Percentiles rank a stretch among this genome's conserved stretches.
These are phyloP conservation scores for Chelonoidis abingdonii DNA, from an alignment of 2,113 vertebrate genomes.

Conservation along the genomic window DNA sequence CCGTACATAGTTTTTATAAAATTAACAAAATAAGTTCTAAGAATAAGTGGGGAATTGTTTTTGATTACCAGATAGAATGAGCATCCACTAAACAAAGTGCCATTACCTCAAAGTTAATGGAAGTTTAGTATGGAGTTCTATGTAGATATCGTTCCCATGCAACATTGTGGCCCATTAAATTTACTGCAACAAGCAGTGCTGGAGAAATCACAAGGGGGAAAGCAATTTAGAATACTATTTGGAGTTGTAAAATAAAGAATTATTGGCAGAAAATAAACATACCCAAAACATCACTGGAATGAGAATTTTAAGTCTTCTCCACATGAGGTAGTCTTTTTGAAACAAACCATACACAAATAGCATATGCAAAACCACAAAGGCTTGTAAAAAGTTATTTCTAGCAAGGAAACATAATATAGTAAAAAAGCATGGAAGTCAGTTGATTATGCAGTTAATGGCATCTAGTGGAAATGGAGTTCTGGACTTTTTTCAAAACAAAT, in stretches of 20 bases:
- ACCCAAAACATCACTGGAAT: not conserved
- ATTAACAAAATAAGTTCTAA: too few relatives aligned
- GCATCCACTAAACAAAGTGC: too few relatives aligned
- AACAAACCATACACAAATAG: not conserved
- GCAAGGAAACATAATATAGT: not conserved
- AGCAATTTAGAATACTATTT: not conserved
- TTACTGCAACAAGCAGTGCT: not conserved
- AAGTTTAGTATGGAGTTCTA: not conserved
- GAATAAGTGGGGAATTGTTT: too few relatives aligned
- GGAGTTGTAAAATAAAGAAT: not conserved
- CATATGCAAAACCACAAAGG: not conserved
- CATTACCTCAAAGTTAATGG: too few relatives aligned
- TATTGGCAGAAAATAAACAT: not conserved
- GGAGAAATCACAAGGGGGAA: not conserved
- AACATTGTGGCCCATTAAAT: not conserved
- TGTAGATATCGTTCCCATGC: fast-evolving
- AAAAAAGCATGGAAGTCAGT: not conserved
- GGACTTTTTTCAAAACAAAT: not conserved
- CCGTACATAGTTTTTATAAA: too few relatives aligned
- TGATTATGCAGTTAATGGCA: not conserved
- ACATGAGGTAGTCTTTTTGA: not conserved
- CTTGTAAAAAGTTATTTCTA: not conserved
- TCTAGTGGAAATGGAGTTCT: not conserved
- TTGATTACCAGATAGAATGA: too few relatives aligned
- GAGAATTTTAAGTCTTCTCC: not conserved